These are phyloP conservation scores for Carduelis carduelis DNA, from an alignment of 2,797 vertebrate species.

Conservation along the genomic window DNA sequence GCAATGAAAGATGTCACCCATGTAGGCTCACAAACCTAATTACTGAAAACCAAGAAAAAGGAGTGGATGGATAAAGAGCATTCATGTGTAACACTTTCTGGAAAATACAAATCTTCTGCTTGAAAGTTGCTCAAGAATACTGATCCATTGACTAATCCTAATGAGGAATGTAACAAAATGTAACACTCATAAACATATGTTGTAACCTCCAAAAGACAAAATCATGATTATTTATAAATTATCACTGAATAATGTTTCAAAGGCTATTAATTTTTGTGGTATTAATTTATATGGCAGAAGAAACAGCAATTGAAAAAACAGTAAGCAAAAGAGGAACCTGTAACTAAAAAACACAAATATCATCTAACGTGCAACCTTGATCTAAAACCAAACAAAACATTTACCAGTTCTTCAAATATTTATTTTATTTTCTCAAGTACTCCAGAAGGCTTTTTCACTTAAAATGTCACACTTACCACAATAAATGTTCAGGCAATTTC, in stretches of 20 bases:
- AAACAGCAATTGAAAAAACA: background rate
- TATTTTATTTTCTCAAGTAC: background rate
- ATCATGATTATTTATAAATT: background rate
- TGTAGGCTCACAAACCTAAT: background rate
- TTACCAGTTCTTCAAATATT: background rate
- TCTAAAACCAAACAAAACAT: background rate
- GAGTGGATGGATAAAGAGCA: background rate
- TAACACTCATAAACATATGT: background rate
- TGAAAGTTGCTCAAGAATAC: background rate
- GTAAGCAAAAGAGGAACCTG: background rate
- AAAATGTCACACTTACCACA: background rate
- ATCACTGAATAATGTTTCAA: background rate
- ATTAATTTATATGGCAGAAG: background rate
- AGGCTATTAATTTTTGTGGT: background rate
- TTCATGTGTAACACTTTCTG: background rate
- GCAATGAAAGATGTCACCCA: background rate
- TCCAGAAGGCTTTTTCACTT: background rate
- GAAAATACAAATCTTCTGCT: background rate
- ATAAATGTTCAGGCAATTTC: conserved; percentile 4
- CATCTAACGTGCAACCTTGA: background rate
- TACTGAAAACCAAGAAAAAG: background rate
- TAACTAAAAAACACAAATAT: background rate
- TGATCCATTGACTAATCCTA: background rate
- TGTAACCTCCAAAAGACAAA: background rate
- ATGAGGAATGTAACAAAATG: background rate